Percentiles rank a stretch among this genome's conserved stretches.
Conservation (phyloP, 2,797 vertebrate genomes). For the Danio jaintianensis region DNA sequence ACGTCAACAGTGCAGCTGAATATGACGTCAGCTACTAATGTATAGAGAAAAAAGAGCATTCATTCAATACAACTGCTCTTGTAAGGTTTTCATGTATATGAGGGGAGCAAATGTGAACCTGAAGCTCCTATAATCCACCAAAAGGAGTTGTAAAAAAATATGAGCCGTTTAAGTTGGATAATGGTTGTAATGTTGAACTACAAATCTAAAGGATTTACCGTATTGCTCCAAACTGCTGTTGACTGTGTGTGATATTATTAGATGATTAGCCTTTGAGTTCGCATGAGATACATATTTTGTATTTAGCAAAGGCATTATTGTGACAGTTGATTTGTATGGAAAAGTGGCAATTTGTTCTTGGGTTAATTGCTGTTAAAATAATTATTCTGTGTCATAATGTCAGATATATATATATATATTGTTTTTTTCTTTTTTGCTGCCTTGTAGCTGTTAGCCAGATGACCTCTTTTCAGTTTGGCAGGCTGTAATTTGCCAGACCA, state of each 20-base stretch:
- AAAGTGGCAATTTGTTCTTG: neutral
- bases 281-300: neutral
- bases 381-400: neutral
- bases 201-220: too few relatives aligned
- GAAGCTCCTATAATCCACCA: neutral
- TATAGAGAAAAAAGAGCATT: constrained; percentile 15
- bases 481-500: constrained; percentile 1
- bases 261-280: too few relatives aligned
- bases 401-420: too few relatives aligned
- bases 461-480: neutral
- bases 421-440: neutral
- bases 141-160: too few relatives aligned
- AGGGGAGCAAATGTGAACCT: neutral
- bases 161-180: too few relatives aligned
- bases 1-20: neutral
- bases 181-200: too few relatives aligned
- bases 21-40: neutral
- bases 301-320: neutral
- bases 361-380: constrained; percentile 1
- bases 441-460: neutral
- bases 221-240: too few relatives aligned
- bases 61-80: neutral
- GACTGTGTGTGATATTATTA: too few relatives aligned
- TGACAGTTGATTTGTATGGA: neutral
- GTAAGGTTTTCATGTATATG: too few relatives aligned